phyloP scores from a whole-genome alignment of 1,140 invertebrate genomes.

The Hirudo medicinalis region DNA sequence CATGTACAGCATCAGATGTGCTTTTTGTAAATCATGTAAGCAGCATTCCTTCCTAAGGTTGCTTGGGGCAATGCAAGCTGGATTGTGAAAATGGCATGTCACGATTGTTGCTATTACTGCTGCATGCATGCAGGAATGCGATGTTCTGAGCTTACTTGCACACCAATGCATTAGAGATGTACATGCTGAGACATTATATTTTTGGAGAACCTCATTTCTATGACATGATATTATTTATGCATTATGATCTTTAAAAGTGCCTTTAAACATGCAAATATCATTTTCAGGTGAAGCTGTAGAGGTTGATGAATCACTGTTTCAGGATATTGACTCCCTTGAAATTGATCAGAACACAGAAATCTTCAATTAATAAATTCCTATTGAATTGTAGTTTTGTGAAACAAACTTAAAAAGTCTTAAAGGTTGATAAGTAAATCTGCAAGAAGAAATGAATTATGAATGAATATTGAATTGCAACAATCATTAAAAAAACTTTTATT shows the following conservation, averaged over 20 bases:
- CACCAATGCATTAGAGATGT: too few relatives aligned
- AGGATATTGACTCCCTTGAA: slow-evolving; percentile 70
- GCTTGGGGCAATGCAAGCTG: too few relatives aligned
- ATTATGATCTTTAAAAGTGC: background rate
- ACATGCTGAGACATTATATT: background rate
- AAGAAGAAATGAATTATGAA: too few relatives aligned
- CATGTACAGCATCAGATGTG: background rate
- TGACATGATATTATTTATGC: background rate
- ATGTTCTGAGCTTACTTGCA: too few relatives aligned
- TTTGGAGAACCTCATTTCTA: background rate
- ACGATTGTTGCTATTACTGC: too few relatives aligned
- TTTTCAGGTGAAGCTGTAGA: slow-evolving; percentile 66
- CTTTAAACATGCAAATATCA: slow-evolving; percentile 22
- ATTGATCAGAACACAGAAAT: background rate
- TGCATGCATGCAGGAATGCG: too few relatives aligned
- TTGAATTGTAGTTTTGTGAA: background rate
- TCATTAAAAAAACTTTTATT: too few relatives aligned
- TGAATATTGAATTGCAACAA: too few relatives aligned
- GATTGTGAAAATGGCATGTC: too few relatives aligned
- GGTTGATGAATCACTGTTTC: slow-evolving; percentile 83
- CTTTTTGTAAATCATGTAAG: too few relatives aligned
- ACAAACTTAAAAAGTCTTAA: background rate
- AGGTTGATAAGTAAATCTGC: too few relatives aligned
- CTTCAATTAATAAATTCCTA: background rate
- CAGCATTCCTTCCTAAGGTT: too few relatives aligned